Base-by-base conservation (phyloP, 2,113 vertebrate species). In the Eurypyga helias region DNA sequence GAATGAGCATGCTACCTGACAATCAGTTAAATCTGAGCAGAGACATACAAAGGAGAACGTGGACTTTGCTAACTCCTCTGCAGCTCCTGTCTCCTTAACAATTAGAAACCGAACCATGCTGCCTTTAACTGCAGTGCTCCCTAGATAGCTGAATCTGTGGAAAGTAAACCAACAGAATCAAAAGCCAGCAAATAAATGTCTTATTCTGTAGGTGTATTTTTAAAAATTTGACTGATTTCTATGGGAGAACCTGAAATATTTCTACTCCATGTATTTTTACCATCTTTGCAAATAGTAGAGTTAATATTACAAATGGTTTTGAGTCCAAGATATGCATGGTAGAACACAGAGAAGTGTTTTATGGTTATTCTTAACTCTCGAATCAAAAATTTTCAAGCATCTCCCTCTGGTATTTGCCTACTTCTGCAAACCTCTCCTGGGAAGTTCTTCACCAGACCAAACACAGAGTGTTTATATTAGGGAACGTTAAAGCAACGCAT, bases 401-500 rank as follows among this genome's bases (percentile, higher is more conserved):
- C 28, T 25, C 58, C n/a, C 46, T 33, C 67, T n/a, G 34, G 11
- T 69, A 51, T 51, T 55, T 69, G 23, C 14, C 8, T 38, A 9
- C n/a, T 69, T 55, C 25, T 65, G 19, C 20, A 64, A 45, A 34
- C 0, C 6, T 18, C 31, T 52, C 21, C 16, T 5, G 4, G 6
- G 6, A 73, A 48, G 17, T 7, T 57, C 48, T 36, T 41, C 41
- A 34, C 17, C 11, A 26, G 17, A 11, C 2, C 23, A 41, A 8
- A 8, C 34, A 54, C 5, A 45, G 4, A 54, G 11, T 0, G 33
- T 7, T 14, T 17, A 2, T 6, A 36, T 28, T 16, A 38, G 1
- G 14, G 2, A 6, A 14, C 12, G 15, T 2, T 8, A 8, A 80
- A 38, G 17, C 8, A 41, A 7, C 17, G 24, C 1, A 3, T 0